Evolutionary conservation across 2,888 invertebrate genomes (phyloP), one percentile per base, ranked within the genome.

Genomic region (Lepidocyrtoides sp.): DNA sequence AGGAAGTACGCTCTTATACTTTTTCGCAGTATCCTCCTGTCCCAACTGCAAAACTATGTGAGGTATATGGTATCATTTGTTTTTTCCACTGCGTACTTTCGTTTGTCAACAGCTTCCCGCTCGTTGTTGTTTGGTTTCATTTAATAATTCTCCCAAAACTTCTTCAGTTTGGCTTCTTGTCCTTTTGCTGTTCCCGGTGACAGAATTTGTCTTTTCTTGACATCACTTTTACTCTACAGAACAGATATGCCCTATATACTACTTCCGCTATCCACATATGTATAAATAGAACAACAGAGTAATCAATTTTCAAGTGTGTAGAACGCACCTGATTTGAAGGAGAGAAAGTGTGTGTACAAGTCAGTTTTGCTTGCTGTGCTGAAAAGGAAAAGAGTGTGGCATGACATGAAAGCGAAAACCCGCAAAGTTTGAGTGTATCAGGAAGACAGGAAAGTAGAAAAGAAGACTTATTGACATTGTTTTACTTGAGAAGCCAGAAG

Each of bases 251-350:
- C n/a, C n/a, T n/a, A n/a, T n/a, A n/a, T n/a, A n/a, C n/a, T n/a
- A n/a, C n/a, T n/a, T n/a, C n/a, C n/a, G n/a, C n/a, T n/a, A 12
- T 26, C 8, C 20, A 57, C 26, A 23, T 10, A 60, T 26, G 1
- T 60, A 60, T 26, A 23, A 14, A 60, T 5, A 23, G 3, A n/a
- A 36, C 66, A 69, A 36, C 23, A 23, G 48, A 26, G 23, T 51
- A 75, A 75, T 75, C 75, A 75, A 75, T 75, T 75, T 48, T 75
- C 48, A 75, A 75, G 75, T 26, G 75, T 48, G 69, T n/a, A 57
- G 36, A 8, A 17, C 36, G n/a, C 17, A 69, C 66, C 66, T 75
- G 44, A 8, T 20, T 17, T 26, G 26, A 12, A n/a, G n/a, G 48
- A 44, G 2, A 36, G 32, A 44, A n/a, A 26, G 32, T 14, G n/a